Evolutionary conservation across 2,113 vertebrate genomes (phyloP).

Genomic region (Zosterops japonicus): DNA sequence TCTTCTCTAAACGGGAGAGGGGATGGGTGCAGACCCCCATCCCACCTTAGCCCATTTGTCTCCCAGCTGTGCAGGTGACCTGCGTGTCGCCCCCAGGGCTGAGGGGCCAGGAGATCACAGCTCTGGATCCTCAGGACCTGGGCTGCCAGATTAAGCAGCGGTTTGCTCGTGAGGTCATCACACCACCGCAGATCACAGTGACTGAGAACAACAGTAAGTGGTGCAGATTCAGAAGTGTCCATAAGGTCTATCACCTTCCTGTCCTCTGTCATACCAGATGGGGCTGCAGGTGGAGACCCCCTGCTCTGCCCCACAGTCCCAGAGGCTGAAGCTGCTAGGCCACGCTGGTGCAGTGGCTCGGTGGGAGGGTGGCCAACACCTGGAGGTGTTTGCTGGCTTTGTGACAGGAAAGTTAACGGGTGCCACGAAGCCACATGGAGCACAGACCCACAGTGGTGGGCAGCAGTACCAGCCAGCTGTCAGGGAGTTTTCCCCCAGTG

Average conservation of each 20-base stretch:
- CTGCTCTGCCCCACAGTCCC: not conserved
- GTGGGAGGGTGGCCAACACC: not conserved
- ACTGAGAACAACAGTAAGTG: constrained; percentile 53
- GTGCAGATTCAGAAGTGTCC: not conserved
- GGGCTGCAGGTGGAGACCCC: fast-evolving
- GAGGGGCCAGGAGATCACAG: not conserved
- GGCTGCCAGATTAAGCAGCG: constrained; percentile 15
- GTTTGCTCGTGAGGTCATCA: not conserved
- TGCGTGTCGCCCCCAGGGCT: not conserved
- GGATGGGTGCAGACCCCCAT: fast-evolving
- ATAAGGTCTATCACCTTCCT: not conserved
- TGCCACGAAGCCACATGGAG: not conserved
- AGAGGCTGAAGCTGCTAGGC: not conserved
- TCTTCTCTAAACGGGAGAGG: not conserved
- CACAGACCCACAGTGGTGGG: not conserved
- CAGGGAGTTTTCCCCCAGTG: not conserved
- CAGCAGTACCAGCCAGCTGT: not conserved
- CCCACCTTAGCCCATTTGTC: not conserved
- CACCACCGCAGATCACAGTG: not conserved
- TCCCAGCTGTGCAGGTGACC: constrained; percentile 42
- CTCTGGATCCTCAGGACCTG: constrained; percentile 23
- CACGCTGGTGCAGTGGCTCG: not conserved
- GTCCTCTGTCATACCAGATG: not conserved
- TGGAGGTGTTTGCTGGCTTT: not conserved
- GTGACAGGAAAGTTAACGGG: not conserved